phyloP scores from a whole-genome alignment of 1,140 invertebrate species.

The Platorchestia sp. region DNA sequence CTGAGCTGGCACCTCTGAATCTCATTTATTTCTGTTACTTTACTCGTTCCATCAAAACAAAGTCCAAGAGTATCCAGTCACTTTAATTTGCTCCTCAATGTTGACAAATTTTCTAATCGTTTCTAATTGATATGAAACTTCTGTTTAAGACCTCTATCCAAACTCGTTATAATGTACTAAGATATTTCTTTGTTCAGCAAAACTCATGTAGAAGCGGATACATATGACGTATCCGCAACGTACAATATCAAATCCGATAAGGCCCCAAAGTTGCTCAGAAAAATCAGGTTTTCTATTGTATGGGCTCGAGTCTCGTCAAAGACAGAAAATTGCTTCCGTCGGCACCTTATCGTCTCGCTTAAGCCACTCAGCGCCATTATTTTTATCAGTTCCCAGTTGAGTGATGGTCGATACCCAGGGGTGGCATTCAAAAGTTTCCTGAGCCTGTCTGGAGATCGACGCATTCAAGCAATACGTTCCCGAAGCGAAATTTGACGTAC shows the following conservation, averaged over 20 bases:
- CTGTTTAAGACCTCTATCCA: no score
- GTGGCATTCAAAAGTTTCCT: conserved; percentile 5
- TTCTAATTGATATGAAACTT: no score
- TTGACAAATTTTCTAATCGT: no score
- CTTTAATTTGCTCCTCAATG: no score
- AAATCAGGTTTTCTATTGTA: background rate
- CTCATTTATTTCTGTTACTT: no score
- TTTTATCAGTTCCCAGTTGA: conserved; percentile 21
- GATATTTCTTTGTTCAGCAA: background rate
- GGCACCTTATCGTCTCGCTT: conserved; percentile 23
- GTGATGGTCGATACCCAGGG: background rate
- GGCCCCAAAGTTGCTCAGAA: background rate
- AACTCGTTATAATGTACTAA: background rate
- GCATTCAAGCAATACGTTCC: background rate
- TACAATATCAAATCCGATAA: background rate
- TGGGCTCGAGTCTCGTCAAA: background rate
- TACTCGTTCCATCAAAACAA: no score
- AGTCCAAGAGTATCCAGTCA: no score
- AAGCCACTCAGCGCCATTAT: conserved; percentile 32
- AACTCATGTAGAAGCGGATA: background rate
- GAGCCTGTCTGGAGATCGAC: background rate
- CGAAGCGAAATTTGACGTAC: background rate
- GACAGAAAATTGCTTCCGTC: conserved; percentile 38
- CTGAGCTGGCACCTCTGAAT: no score
- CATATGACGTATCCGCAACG: background rate